Percentiles rank a stretch among this genome's conserved stretches.
These are phyloP conservation scores for Myopa testacea DNA, from an alignment of 2,888 invertebrate species.

Conservation along the genomic window DNA sequence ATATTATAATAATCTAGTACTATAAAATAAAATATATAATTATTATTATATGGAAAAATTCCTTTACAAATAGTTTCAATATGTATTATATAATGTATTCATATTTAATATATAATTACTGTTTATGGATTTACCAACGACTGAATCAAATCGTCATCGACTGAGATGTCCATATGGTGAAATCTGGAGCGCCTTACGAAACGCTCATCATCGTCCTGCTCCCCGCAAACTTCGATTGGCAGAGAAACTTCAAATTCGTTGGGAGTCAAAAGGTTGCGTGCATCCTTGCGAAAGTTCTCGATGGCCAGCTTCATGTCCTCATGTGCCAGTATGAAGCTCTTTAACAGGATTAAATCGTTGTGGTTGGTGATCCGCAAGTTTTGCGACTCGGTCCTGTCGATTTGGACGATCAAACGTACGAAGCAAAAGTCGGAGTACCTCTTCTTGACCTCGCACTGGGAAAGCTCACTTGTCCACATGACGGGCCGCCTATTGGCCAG, in stretches of 20 bases:
- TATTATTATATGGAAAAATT: too few relatives aligned
- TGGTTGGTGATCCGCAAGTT: conserved; percentile 46
- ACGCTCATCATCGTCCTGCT: conserved; percentile 58
- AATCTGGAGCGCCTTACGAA: too few relatives aligned
- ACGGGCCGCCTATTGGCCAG: conserved; percentile 50
- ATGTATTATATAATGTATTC: too few relatives aligned
- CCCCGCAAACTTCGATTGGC: conserved; percentile 60
- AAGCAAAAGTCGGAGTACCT: conserved; percentile 64
- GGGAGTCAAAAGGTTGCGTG: conserved; percentile 60
- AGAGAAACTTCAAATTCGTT: conserved; percentile 61
- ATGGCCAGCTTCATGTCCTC: too few relatives aligned
- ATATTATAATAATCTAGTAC: too few relatives aligned
- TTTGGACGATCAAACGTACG: conserved; percentile 59
- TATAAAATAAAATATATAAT: too few relatives aligned
- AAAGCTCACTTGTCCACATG: conserved; percentile 51
- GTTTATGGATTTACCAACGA: too few relatives aligned
- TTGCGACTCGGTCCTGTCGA: conserved; percentile 59
- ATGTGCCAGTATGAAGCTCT: conserved; percentile 53
- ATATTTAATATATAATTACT: too few relatives aligned
- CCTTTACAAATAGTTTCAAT: too few relatives aligned
- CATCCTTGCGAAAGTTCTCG: conserved; percentile 61
- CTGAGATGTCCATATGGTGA: too few relatives aligned
- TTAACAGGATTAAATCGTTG: conserved; percentile 50
- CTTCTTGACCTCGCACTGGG: conserved; percentile 61
- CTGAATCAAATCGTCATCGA: too few relatives aligned